Conservation (phyloP, 2,113 vertebrate species). For the Phylloscopus whistleri region DNA sequence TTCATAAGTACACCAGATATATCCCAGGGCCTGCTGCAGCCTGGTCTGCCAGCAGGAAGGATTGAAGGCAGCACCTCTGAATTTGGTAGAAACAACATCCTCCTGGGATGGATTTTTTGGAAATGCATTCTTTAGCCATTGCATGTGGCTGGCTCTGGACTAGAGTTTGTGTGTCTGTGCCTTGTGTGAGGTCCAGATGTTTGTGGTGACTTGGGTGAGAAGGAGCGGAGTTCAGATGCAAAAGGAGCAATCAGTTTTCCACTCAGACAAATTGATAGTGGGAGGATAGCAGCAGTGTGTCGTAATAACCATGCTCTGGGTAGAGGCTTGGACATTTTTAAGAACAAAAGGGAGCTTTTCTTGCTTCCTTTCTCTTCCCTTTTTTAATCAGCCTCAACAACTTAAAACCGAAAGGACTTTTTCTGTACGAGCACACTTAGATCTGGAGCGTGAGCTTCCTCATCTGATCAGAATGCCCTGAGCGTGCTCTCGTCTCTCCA, state of each 20-base stretch:
- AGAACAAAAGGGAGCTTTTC: not conserved
- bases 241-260: not conserved
- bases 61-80: not conserved
- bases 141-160: not conserved
- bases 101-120: not conserved
- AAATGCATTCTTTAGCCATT: accelerated
- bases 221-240: not conserved
- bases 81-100: not conserved
- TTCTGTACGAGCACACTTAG: not conserved
- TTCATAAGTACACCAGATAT: not conserved
- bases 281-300: not conserved
- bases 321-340: not conserved
- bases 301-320: not conserved
- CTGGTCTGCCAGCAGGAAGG: not conserved
- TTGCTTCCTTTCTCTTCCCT: not conserved
- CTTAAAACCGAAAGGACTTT: not conserved
- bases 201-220: not conserved
- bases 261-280: not conserved
- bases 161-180: not conserved
- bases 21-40: not conserved
- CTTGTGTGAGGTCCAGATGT: accelerated
- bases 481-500: accelerated
- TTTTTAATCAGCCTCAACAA: not conserved
- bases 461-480: not conserved
- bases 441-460: not conserved